Conservation (phyloP, 2,888 invertebrate species). For the Uropetala carovei region DNA sequence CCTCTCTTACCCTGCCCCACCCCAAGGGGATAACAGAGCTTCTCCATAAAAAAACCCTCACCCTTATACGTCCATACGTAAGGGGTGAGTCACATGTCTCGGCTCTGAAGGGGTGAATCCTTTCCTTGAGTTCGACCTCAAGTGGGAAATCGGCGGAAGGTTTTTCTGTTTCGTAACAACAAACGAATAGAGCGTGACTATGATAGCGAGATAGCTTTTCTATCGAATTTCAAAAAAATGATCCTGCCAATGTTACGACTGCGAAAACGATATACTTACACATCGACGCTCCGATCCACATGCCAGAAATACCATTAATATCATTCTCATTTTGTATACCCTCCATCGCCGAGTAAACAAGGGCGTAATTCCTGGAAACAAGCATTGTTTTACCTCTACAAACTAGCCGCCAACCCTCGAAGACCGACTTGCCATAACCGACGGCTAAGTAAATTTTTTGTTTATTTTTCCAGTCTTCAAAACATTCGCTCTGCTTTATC, state of each 20-base stretch:
- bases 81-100: conserved; percentile 23
- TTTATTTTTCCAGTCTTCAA: too few species aligned
- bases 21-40: conserved; percentile 12
- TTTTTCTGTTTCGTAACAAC: background rate
- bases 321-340: too few species aligned
- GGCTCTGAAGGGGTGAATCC: conserved; percentile 21
- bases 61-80: background rate
- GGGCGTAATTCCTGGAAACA: too few species aligned
- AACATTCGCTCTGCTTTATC: too few species aligned
- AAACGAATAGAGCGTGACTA: background rate
- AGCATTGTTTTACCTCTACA: too few species aligned
- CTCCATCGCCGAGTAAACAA: too few species aligned
- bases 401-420: too few species aligned
- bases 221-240: background rate
- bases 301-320: too few species aligned
- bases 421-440: too few species aligned
- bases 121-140: background rate
- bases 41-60: conserved; percentile 3
- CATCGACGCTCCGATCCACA: background rate
- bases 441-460: too few species aligned
- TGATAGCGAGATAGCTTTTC: background rate
- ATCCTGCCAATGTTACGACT: background rate
- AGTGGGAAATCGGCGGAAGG: background rate
- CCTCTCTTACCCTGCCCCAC: background rate
- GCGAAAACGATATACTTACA: background rate